Conservation (phyloP, 2,113 vertebrate species). For the Scomber scombrus region DNA sequence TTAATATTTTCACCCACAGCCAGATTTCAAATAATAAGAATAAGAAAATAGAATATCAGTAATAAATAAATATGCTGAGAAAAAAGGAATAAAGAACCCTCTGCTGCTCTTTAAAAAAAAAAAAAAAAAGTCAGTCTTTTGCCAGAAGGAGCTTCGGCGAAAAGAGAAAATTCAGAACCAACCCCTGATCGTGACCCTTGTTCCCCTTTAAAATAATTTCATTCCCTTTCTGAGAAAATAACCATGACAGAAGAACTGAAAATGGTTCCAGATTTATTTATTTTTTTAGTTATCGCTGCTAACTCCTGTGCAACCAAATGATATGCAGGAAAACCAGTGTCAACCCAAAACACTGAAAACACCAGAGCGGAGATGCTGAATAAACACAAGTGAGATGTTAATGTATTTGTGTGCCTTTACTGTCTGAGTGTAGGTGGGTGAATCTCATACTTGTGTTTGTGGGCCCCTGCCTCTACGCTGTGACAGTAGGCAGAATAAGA, state of each 20-base stretch:
- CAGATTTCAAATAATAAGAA: background rate
- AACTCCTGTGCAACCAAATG: conserved; percentile 5
- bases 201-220: background rate
- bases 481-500: conserved; percentile 75
- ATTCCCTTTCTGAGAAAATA: background rate
- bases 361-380: conserved; percentile 33
- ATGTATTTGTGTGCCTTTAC: conserved; percentile 31
- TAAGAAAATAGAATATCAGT: background rate
- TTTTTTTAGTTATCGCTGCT: conserved; percentile 30
- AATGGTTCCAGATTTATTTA: conserved; percentile 4
- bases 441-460: conserved; percentile 58
- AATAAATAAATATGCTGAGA: background rate
- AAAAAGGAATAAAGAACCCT: background rate
- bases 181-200: background rate
- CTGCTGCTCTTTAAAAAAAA: background rate
- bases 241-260: background rate
- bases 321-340: conserved; percentile 29
- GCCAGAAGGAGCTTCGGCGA: too few relatives aligned
- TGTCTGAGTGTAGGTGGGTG: conserved; percentile 23
- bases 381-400: conserved; percentile 53
- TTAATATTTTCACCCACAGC: background rate
- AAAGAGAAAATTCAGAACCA: background rate
- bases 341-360: background rate
- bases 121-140: background rate
- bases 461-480: conserved; percentile 33